Evolutionary conservation across 37 sponge, comb jelly and placozoan species (phyloP).

Genomic region (Bolinopsis microptera): DNA sequence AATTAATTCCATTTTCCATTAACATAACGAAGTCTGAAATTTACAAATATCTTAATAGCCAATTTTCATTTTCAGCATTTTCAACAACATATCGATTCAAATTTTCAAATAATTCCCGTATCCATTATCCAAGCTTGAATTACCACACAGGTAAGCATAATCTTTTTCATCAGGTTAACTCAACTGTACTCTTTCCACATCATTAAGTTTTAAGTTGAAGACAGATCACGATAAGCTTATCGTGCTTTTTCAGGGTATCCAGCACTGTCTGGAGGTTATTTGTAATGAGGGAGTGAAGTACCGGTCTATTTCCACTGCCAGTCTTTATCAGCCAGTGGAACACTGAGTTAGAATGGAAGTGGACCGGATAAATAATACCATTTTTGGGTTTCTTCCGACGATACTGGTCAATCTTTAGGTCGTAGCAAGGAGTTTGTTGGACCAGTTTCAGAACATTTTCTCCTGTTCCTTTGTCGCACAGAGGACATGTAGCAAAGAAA

Average conservation of each 20-base stretch:
- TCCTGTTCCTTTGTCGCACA: slow-evolving; percentile 3
- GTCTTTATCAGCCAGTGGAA: slow-evolving; percentile 8
- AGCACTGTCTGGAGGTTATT: background rate
- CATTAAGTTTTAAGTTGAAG: background rate
- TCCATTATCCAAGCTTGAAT: no score
- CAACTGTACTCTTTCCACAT: no score
- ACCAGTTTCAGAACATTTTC: background rate
- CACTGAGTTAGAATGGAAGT: background rate
- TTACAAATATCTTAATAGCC: no score
- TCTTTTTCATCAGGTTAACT: no score
- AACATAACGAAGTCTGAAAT: no score
- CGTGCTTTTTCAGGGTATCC: background rate
- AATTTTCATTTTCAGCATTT: no score
- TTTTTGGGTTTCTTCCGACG: background rate
- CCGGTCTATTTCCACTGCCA: background rate
- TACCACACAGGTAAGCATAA: no score
- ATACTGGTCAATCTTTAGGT: background rate
- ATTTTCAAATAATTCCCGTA: no score
- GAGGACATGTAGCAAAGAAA: slow-evolving; percentile 13
- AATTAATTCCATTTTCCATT: no score
- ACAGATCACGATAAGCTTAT: background rate
- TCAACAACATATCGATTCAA: no score
- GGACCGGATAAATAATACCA: slow-evolving; percentile 20
- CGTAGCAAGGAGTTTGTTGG: background rate
- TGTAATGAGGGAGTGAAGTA: slow-evolving; percentile 7